Conservation (phyloP, 2,888 invertebrate species). For the Oligia fasciuncula region DNA sequence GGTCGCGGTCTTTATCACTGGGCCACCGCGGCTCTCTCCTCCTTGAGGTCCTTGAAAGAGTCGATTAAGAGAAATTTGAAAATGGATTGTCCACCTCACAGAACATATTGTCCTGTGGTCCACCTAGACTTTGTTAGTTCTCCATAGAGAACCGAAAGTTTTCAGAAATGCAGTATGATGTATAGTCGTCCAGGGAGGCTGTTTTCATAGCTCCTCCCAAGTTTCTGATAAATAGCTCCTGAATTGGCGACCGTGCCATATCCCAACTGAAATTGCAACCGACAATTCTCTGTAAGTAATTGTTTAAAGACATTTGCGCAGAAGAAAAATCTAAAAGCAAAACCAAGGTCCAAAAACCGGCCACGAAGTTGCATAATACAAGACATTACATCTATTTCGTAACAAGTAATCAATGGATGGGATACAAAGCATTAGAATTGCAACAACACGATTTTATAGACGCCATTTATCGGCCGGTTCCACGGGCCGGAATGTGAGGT, state of each 20-base stretch:
- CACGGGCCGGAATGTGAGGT: conserved; percentile 50
- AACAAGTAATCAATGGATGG: conserved; percentile 53
- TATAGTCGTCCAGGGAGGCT: conserved; percentile 13
- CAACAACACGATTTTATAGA: conserved; percentile 48
- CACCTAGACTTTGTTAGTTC: no score
- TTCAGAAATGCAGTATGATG: neutral
- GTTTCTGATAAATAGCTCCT: conserved; percentile 27
- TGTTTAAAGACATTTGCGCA: neutral
- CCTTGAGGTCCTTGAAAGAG: neutral
- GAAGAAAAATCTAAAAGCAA: neutral
- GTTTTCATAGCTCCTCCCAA: conserved; percentile 3
- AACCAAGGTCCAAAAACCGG: neutral
- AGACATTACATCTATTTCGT: conserved; percentile 38
- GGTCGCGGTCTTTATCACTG: no score
- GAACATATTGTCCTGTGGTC: neutral
- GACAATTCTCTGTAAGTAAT: neutral
- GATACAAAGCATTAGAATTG: conserved; percentile 44
- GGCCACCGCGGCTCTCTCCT: neutral
- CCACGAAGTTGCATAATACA: conserved; percentile 33
- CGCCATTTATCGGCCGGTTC: conserved; percentile 40
- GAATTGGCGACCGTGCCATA: neutral
- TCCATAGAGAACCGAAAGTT: neutral
- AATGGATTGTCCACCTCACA: neutral
- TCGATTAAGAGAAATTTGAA: neutral
- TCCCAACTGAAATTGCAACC: neutral